Conservation (phyloP, 2,888 invertebrate genomes). For the Ornithoptera priamus region DNA sequence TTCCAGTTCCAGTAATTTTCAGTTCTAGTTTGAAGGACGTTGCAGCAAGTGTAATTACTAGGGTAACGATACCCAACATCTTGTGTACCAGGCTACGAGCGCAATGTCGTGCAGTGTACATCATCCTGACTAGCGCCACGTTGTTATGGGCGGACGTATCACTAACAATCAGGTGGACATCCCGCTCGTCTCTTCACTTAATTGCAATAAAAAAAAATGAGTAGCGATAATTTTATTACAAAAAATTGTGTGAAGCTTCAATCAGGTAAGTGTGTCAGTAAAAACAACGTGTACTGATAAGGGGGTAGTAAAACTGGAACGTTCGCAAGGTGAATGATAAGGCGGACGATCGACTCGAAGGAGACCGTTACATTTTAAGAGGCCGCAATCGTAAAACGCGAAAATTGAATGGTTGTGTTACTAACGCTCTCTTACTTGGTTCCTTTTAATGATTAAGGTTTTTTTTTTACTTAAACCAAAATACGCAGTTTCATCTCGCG, state of each 20-base stretch:
- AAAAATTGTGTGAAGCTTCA: background rate
- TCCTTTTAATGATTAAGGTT: background rate
- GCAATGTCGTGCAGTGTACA: too few relatives aligned
- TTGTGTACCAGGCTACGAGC: too few relatives aligned
- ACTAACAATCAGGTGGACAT: too few relatives aligned
- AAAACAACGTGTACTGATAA: slow-evolving; percentile 16
- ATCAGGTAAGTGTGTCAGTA: slow-evolving; percentile 18
- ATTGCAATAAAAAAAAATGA: too few relatives aligned
- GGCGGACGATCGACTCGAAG: slow-evolving; percentile 18
- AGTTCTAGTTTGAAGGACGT: too few relatives aligned
- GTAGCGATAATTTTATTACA: background rate
- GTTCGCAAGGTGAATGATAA: slow-evolving; percentile 20
- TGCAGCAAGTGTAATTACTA: too few relatives aligned
- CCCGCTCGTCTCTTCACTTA: too few relatives aligned
- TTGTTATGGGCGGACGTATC: too few relatives aligned
- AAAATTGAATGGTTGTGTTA: slow-evolving; percentile 22
- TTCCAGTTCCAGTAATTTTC: too few relatives aligned
- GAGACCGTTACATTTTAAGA: slow-evolving; percentile 22
- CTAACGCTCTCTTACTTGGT: slow-evolving; percentile 12
- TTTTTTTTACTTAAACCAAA: background rate
- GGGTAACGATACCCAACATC: too few relatives aligned
- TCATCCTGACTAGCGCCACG: too few relatives aligned
- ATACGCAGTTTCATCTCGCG: background rate
- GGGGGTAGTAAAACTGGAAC: slow-evolving; percentile 13
- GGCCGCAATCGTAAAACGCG: slow-evolving; percentile 21